Conservation (phyloP, 2,113 vertebrate genomes). For the Gavia stellata region DNA sequence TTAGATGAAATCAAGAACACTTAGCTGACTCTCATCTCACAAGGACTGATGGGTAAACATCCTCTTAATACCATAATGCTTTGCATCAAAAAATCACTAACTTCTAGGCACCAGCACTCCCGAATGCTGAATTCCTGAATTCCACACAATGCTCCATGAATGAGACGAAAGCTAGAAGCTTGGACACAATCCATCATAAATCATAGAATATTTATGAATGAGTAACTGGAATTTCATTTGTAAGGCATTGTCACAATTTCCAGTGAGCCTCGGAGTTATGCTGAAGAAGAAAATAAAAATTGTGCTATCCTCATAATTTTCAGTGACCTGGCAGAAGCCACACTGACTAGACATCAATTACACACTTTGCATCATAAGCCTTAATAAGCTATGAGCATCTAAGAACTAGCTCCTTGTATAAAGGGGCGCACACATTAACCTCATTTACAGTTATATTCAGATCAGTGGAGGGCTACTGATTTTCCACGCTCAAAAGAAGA, state of each 20-base stretch:
- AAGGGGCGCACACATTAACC: neutral
- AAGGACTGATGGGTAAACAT: neutral
- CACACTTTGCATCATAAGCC: neutral
- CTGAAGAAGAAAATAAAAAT: neutral
- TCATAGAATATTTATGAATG: neutral
- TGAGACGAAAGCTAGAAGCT: neutral
- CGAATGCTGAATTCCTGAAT: neutral
- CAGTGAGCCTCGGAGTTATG: neutral
- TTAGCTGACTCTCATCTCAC: constrained; percentile 5
- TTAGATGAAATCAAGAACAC: neutral
- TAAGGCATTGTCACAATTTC: neutral
- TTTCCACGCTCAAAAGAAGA: neutral
- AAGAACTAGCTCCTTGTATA: neutral
- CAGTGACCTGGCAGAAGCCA: neutral
- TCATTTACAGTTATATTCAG: neutral
- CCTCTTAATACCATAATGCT: neutral
- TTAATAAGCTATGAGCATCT: neutral
- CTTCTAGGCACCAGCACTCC: neutral
- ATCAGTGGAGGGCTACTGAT: neutral
- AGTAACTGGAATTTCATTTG: neutral
- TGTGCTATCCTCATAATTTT: neutral
- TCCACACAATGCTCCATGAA: neutral
- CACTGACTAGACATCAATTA: neutral
- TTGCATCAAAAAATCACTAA: neutral
- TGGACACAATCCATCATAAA: neutral